These are phyloP conservation scores for Torymus aiolomorphi DNA, from an alignment of 2,888 invertebrate genomes.

Conservation along the genomic window DNA sequence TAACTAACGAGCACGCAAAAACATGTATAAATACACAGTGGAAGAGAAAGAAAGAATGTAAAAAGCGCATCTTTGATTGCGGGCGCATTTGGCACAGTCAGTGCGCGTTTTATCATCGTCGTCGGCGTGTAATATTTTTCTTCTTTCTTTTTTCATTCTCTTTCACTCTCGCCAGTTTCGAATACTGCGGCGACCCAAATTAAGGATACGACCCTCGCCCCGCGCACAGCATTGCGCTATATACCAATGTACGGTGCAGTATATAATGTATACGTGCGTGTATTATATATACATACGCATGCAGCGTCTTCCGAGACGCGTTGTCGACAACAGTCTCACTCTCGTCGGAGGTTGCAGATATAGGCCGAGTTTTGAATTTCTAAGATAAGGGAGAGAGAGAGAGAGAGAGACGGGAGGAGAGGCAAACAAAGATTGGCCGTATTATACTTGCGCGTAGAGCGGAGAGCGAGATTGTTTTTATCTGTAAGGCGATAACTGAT, in stretches of 20 bases:
- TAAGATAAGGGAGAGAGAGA: no score
- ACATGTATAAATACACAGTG: no score
- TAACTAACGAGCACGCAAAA: no score
- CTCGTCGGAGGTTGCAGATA: background rate
- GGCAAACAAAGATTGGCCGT: no score
- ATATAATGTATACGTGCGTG: no score
- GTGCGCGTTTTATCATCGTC: conserved; percentile 5
- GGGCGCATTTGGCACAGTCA: conserved; percentile 24
- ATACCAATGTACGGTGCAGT: no score
- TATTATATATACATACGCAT: background rate
- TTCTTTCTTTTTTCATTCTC: background rate
- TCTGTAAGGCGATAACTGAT: no score
- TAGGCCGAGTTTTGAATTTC: no score
- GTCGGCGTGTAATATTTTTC: background rate
- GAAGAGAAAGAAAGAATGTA: no score
- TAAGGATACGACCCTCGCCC: conserved; percentile 24
- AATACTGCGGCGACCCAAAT: conserved; percentile 35
- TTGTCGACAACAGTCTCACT: conserved; percentile 16
- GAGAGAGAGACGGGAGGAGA: no score
- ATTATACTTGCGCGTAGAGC: no score
- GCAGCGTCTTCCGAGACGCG: background rate
- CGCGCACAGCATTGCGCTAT: conserved; percentile 7
- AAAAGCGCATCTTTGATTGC: background rate
- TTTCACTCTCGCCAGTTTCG: background rate
- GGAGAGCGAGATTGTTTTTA: no score